Conservation (phyloP, 2,888 invertebrate species). For the Belgica antarctica region DNA sequence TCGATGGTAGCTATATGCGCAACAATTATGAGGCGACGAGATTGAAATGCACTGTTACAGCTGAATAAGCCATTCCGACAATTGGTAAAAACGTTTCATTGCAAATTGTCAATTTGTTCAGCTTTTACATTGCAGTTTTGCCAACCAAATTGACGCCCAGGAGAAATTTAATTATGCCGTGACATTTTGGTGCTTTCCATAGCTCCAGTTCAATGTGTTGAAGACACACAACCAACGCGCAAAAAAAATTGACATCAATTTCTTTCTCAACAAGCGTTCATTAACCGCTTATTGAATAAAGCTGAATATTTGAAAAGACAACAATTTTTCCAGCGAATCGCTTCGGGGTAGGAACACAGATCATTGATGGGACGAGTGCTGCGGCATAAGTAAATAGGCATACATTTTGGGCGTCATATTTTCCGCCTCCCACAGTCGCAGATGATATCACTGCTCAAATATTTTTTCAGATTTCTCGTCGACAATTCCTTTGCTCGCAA, state of each 20-base stretch:
- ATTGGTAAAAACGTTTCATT: not conserved
- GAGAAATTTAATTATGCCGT: too few relatives aligned
- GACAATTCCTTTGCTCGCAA: not conserved
- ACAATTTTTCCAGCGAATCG: not conserved
- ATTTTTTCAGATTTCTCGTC: not conserved
- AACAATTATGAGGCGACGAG: not conserved
- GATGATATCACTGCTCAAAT: not conserved
- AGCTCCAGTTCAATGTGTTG: too few relatives aligned
- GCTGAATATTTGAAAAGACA: not conserved
- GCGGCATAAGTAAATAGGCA: not conserved
- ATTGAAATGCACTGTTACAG: not conserved
- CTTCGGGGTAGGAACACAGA: not conserved
- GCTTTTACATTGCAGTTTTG: not conserved
- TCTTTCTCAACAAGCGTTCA: conserved; percentile 2
- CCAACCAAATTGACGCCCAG: too few relatives aligned
- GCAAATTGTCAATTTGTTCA: conserved; percentile 7
- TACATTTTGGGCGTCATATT: too few relatives aligned
- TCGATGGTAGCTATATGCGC: not conserved
- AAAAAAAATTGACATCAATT: conserved; percentile 4
- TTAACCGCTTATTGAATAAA: not conserved
- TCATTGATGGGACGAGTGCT: not conserved
- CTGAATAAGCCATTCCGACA: too few relatives aligned
- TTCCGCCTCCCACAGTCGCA: too few relatives aligned
- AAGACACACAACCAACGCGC: too few relatives aligned
- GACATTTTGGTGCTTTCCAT: too few relatives aligned